phyloP scores from a whole-genome alignment of 2,797 vertebrate genomes.

The Knipowitschia caucasica region DNA sequence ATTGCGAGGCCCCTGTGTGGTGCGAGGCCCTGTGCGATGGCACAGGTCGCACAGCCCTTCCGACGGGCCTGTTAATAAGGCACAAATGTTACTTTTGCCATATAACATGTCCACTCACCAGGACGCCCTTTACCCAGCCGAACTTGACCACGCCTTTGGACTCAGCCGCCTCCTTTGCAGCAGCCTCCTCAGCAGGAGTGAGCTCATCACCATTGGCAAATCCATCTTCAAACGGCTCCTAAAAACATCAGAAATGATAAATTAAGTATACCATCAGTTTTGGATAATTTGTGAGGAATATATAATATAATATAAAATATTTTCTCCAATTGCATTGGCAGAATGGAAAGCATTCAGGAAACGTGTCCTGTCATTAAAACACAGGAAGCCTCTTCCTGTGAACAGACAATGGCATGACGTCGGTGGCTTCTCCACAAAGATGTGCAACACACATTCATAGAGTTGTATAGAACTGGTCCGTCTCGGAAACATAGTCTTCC shows the following conservation, averaged over 20 bases:
- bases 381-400: slow-evolving; percentile 59
- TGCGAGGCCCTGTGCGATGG: no score
- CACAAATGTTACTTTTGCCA: no score
- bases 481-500: background rate
- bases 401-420: slow-evolving; percentile 55
- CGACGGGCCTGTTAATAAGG: no score
- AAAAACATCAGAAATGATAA: background rate
- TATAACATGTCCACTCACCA: slow-evolving; percentile 83
- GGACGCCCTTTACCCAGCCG: slow-evolving; percentile 96
- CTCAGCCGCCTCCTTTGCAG: slow-evolving; percentile 83
- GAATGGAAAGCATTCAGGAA: background rate
- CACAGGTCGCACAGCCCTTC: no score
- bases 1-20: no score
- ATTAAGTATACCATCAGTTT: no score
- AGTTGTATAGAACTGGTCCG: slow-evolving; percentile 2
- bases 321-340: background rate
- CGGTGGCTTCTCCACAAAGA: slow-evolving; percentile 7
- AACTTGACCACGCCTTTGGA: slow-evolving; percentile 95
- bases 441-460: slow-evolving; percentile 5
- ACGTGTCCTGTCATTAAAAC: slow-evolving; percentile 46
- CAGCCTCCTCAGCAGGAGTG: slow-evolving; percentile 88
- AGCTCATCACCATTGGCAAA: slow-evolving; percentile 94
- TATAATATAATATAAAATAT: no score
- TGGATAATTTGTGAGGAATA: no score
- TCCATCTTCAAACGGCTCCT: slow-evolving; percentile 98